Percentiles rank a stretch among this genome's conserved stretches.
These are phyloP conservation scores for Idaea dimidiata DNA, from an alignment of 2,888 invertebrate genomes.

Conservation along the genomic window DNA sequence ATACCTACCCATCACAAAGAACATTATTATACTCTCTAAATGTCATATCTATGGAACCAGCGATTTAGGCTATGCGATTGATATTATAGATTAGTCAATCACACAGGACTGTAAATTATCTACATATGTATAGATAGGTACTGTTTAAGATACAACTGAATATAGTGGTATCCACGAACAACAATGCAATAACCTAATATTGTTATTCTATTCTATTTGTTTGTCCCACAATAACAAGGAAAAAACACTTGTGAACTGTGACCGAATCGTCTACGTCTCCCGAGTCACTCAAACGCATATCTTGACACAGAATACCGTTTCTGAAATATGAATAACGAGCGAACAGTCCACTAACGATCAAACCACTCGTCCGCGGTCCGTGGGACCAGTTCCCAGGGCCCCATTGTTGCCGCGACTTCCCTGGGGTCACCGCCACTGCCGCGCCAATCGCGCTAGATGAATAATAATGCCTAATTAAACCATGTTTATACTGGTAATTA, in stretches of 20 bases:
- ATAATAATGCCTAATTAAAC: constrained; percentile 65
- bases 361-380: constrained; percentile 46
- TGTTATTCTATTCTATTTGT: not conserved
- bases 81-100: too few species aligned
- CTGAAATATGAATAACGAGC: constrained; percentile 73
- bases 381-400: constrained; percentile 55
- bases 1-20: too few species aligned
- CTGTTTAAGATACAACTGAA: not conserved
- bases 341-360: constrained; percentile 61
- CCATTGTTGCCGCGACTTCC: constrained; percentile 49
- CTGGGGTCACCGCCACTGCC: constrained; percentile 48
- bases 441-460: constrained; percentile 45
- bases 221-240: not conserved
- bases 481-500: constrained; percentile 71
- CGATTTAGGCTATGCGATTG: too few species aligned
- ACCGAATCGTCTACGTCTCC: constrained; percentile 14
- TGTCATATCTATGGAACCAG: too few species aligned
- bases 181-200: not conserved
- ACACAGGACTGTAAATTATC: too few species aligned
- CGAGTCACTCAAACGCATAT: constrained; percentile 29
- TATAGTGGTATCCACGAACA: not conserved
- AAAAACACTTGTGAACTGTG: not conserved
- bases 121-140: too few species aligned
- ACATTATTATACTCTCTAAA: too few species aligned
- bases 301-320: constrained; percentile 65